Conservation (phyloP, 1,140 invertebrate genomes). For the Meloidogyne floridensis region DNA sequence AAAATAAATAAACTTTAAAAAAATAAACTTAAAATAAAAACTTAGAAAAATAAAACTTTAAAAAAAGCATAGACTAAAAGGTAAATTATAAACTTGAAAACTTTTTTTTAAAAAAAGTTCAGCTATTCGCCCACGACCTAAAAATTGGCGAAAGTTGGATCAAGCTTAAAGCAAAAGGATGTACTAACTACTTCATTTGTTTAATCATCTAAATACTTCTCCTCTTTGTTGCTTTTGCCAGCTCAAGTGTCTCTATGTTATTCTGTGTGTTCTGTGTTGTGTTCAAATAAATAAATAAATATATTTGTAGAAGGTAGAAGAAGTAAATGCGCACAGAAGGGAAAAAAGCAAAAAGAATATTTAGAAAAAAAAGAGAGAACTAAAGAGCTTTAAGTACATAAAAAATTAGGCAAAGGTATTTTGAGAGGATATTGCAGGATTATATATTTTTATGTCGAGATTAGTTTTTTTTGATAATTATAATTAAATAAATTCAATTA, state of each 20-base stretch:
- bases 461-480: too few relatives aligned
- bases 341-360: not conserved
- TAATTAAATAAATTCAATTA: too few relatives aligned
- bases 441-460: too few relatives aligned
- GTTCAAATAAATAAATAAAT: not conserved
- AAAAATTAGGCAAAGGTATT: not conserved
- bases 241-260: not conserved
- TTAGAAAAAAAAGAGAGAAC: not conserved
- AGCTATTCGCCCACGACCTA: not conserved
- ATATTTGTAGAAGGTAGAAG: too few relatives aligned
- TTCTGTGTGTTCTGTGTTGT: slow-evolving; percentile 6
- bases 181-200: not conserved
- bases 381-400: not conserved
- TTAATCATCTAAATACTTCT: not conserved
- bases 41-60: not conserved
- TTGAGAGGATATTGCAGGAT: too few relatives aligned
- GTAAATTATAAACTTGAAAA: not conserved
- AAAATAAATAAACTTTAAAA: not conserved
- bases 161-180: not conserved
- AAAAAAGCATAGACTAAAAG: not conserved
- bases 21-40: not conserved
- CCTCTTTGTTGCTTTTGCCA: not conserved
- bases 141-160: not conserved
- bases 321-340: not conserved
- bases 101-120: not conserved